Evolutionary conservation across 2,888 invertebrate species (phyloP).

Genomic region (Drosophila monieri): DNA sequence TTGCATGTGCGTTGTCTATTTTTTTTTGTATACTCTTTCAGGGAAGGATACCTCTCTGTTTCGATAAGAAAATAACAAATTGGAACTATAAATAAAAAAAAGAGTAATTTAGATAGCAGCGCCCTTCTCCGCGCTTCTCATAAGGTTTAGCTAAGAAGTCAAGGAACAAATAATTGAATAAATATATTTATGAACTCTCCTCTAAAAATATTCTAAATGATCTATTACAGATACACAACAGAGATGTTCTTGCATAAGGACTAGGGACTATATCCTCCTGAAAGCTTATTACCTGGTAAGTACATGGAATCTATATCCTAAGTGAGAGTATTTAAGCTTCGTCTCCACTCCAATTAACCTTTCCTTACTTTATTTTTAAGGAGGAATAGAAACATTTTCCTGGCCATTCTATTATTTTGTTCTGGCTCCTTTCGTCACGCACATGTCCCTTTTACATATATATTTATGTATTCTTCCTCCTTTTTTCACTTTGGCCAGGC

Average conservation of each 20-base stretch:
- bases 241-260: too few species aligned
- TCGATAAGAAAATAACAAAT: too few species aligned
- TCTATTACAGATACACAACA: too few species aligned
- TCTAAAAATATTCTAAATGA: too few species aligned
- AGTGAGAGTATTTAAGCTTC: background rate
- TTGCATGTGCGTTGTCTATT: conserved; percentile 17
- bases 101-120: too few species aligned
- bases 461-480: background rate
- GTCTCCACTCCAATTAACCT: background rate
- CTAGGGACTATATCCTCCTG: too few species aligned
- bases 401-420: conserved; percentile 39
- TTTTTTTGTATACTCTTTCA: conserved; percentile 4
- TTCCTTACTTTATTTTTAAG: conserved; percentile 1
- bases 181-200: too few species aligned
- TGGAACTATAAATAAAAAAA: too few species aligned
- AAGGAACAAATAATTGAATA: too few species aligned
- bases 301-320: too few species aligned
- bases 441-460: conserved; percentile 24
- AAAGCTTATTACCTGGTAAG: too few species aligned
- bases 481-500: conserved; percentile 14
- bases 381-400: conserved; percentile 3
- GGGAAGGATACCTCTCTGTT: background rate
- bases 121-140: background rate
- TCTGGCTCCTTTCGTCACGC: conserved; percentile 37
- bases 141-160: background rate